Evolutionary conservation across 2,113 vertebrate genomes (phyloP).

Genomic region (Haemorhous mexicanus): DNA sequence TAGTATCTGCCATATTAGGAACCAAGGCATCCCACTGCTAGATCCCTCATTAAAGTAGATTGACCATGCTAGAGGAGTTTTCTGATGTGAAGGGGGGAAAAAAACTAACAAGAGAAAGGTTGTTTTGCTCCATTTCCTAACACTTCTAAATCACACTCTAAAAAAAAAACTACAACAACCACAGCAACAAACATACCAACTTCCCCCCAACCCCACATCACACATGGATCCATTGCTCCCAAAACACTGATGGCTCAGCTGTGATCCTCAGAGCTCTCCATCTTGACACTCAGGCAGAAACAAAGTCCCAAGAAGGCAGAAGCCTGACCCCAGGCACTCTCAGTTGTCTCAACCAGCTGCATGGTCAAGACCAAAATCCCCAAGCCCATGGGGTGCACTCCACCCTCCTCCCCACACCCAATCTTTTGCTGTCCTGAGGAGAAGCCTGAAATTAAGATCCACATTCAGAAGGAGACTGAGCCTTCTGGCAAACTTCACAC

Average conservation of each 20-base stretch:
- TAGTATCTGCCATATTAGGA: not conserved
- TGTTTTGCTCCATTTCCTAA: not conserved
- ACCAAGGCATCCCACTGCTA: not conserved
- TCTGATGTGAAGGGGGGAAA: not conserved
- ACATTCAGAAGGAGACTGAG: not conserved
- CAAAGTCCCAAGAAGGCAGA: not conserved
- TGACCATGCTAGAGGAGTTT: not conserved
- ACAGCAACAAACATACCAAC: not conserved
- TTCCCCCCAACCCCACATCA: not conserved
- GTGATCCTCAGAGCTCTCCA: not conserved
- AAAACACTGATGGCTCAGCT: not conserved
- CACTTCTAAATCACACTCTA: not conserved
- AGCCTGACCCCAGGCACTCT: not conserved
- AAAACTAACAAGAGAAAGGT: not conserved
- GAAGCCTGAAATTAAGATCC: not conserved
- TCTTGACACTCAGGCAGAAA: not conserved
- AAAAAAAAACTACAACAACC: not conserved
- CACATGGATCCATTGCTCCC: not conserved
- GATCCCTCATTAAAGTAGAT: not conserved
- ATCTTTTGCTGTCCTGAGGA: not conserved
- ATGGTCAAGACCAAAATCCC: not conserved
- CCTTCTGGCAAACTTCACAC: not conserved
- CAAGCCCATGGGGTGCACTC: accelerated
- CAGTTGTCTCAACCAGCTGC: not conserved
- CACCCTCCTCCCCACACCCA: not conserved